phyloP scores from a whole-genome alignment of 2,888 invertebrate genomes.

The Archips xylosteana region DNA sequence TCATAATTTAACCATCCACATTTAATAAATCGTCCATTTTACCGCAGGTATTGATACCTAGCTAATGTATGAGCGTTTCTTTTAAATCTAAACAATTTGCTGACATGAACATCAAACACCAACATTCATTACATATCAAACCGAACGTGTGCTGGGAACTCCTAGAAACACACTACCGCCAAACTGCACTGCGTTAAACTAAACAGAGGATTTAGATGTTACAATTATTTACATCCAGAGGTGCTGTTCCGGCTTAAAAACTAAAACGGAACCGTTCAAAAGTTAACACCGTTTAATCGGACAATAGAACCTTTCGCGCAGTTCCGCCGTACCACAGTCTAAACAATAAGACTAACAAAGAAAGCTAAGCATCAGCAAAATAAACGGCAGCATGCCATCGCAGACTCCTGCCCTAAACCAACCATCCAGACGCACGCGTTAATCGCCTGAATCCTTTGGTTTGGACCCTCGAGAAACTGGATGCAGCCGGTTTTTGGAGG shows the following conservation, averaged over 20 bases:
- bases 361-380: slow-evolving; percentile 12
- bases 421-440: neutral
- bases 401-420: neutral
- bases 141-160: neutral
- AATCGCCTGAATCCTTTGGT: neutral
- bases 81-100: neutral
- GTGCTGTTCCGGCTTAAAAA: neutral
- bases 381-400: slow-evolving; percentile 4
- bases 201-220: neutral
- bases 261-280: slow-evolving; percentile 24
- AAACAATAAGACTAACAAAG: slow-evolving; percentile 22
- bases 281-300: neutral
- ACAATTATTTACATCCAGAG: neutral
- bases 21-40: neutral
- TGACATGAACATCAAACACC: neutral
- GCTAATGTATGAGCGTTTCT: neutral
- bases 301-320: slow-evolving; percentile 15
- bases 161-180: neutral
- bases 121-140: neutral
- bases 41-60: neutral
- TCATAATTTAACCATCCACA: neutral
- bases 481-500: neutral
- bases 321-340: slow-evolving; percentile 13
- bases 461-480: neutral
- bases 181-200: neutral